Base-by-base conservation (phyloP, 2,113 vertebrate species). In the Apteryx mantelli region DNA sequence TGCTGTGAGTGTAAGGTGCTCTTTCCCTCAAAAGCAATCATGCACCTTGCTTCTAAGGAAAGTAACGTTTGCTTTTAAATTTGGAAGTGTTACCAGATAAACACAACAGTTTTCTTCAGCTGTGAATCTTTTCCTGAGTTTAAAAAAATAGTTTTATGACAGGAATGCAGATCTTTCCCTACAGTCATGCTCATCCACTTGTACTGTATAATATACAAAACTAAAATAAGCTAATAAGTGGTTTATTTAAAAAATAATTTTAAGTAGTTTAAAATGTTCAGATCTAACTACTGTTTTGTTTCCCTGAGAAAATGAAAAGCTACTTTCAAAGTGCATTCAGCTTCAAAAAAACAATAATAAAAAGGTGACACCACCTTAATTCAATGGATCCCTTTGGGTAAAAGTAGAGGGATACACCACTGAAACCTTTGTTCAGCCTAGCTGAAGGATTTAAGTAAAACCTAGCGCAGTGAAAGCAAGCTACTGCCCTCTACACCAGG, bases 1-100 rank as follows among this genome's bases (percentile, higher is more conserved):
- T 30, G 26, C 97, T 97, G 91, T 38, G 92, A 91, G 63, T 17
- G 66, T 30, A 69, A 87, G 69, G 68, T 68, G 63, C 69, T 89
- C 61, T 65, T 85, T 91, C 48, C 91, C 61, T 90, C 70, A 95
- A 91, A 90, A 76, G 40, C 50, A 96, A 80, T 44, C n/a, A 8
- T 24, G 60, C 68, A 80, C 76, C 78, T 97, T 92, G 42, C 34
- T 93, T 96, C 83, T 86, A 89, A 68, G 92, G 76, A 58, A 88
- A 82, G 14, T 36, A 80, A 84, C 83, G 34, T 86, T 95, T 88
- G 44, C 36, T 82, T 91, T 92, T 87, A 90, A 88, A 96, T 70
- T 64, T 77, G 86, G 50, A 71, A 46, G 61, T 79, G 32, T 61
- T 93, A 50, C 80, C 50, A 89, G 52, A 18, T 69, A 79, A 85